Conservation (phyloP, 2,888 invertebrate genomes). For the Neocrepidodera transversa region DNA sequence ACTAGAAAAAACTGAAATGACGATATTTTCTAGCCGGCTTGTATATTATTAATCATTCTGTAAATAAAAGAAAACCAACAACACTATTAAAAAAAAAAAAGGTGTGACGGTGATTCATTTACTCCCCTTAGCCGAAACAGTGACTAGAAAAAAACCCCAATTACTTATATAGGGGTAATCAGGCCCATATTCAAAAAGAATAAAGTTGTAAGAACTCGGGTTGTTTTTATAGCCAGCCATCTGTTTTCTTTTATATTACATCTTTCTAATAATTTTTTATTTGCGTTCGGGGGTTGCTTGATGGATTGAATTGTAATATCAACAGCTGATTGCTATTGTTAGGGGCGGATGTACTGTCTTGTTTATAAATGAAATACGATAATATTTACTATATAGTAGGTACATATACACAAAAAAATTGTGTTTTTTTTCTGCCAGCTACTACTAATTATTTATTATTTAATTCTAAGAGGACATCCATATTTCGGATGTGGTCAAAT, state of each 20-base stretch:
- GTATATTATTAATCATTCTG: slow-evolving; percentile 2
- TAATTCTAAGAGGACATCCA: too few relatives aligned
- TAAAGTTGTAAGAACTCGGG: slow-evolving; percentile 16
- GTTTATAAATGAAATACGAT: neutral
- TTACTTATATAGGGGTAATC: slow-evolving; percentile 19
- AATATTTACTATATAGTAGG: too few relatives aligned
- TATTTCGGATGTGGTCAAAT: too few relatives aligned
- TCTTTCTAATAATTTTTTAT: slow-evolving; percentile 14
- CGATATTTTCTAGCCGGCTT: too few relatives aligned
- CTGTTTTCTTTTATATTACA: slow-evolving; percentile 14
- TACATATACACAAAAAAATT: too few relatives aligned
- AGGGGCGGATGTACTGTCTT: neutral
- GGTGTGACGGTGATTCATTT: slow-evolving; percentile 11
- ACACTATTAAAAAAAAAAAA: slow-evolving; percentile 4
- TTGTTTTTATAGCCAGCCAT: slow-evolving; percentile 18
- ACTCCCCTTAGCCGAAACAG: neutral
- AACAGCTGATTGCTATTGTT: slow-evolving; percentile 5
- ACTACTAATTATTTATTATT: too few relatives aligned
- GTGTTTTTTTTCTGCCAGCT: too few relatives aligned
- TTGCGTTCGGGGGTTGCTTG: slow-evolving; percentile 12
- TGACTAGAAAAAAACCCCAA: slow-evolving; percentile 18
- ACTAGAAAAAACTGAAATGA: too few relatives aligned
- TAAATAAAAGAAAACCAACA: slow-evolving; percentile 5
- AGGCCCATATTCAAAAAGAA: slow-evolving; percentile 13
- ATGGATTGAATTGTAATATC: slow-evolving; percentile 5